phyloP scores from a whole-genome alignment of 2,888 invertebrate genomes.

The Trissoscelio sp. region DNA sequence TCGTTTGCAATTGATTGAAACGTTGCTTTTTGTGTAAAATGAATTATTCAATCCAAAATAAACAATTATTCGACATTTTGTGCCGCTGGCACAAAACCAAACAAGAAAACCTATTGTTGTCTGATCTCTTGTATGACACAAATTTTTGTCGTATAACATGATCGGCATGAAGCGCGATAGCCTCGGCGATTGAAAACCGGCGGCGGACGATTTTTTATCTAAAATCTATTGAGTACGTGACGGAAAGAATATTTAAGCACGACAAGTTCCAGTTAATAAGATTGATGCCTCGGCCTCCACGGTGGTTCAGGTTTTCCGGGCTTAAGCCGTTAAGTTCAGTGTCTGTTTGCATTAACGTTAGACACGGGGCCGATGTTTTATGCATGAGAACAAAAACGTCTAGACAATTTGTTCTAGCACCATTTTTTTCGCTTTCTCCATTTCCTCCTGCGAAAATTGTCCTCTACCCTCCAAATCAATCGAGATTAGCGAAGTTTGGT shows the following conservation, averaged over 20 bases:
- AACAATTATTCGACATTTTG: no score
- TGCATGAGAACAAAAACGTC: constrained; percentile 77
- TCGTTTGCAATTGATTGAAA: no score
- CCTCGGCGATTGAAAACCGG: constrained; percentile 51
- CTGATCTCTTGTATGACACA: no score
- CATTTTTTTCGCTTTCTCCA: constrained; percentile 47
- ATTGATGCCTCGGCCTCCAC: constrained; percentile 73
- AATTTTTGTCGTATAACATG: constrained; percentile 28
- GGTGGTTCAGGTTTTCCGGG: constrained; percentile 49
- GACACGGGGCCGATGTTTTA: constrained; percentile 76
- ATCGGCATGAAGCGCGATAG: constrained; percentile 4
- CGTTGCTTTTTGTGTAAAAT: no score
- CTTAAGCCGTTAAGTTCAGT: constrained; percentile 70
- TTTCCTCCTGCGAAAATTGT: constrained; percentile 33
- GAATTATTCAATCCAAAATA: no score
- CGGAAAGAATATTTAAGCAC: constrained; percentile 69
- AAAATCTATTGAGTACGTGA: constrained; percentile 71
- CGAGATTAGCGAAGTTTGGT: no score
- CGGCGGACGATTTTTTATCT: constrained; percentile 52
- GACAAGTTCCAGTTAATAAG: constrained; percentile 74
- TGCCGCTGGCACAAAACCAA: no score
- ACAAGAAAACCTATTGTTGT: no score
- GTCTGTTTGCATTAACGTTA: constrained; percentile 77
- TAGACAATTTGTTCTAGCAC: constrained; percentile 73
- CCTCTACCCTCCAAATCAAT: constrained; percentile 27